Conservation (phyloP, 1,140 invertebrate species). For the Pseudomyrmex sp. region DNA sequence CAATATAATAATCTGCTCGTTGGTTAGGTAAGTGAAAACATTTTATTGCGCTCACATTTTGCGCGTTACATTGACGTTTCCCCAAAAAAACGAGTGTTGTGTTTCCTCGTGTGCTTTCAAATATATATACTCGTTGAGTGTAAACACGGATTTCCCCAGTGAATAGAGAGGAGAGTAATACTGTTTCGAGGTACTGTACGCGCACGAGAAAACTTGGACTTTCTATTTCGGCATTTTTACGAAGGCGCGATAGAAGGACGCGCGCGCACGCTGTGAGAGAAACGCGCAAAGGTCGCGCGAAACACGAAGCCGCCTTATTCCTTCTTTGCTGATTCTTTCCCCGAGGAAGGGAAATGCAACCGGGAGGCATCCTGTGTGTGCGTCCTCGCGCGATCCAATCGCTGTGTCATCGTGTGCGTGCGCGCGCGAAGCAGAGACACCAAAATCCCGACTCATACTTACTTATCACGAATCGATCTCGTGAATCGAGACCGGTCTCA, state of each 20-base stretch:
- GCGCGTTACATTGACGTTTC: neutral
- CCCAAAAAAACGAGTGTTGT: neutral
- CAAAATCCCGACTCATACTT: too few relatives aligned
- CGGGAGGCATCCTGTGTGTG: neutral
- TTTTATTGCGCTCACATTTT: neutral
- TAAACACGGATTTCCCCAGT: neutral
- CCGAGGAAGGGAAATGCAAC: neutral
- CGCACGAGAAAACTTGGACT: conserved; percentile 8
- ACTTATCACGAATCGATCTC: too few relatives aligned
- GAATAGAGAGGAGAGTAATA: conserved; percentile 9
- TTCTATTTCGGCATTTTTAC: conserved; percentile 72
- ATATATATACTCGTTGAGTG: too few relatives aligned
- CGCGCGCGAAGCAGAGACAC: too few relatives aligned
- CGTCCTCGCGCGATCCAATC: conserved; percentile 5
- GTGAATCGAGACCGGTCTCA: too few relatives aligned
- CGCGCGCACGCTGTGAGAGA: conserved; percentile 15
- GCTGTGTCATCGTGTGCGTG: too few relatives aligned
- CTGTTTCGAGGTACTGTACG: neutral
- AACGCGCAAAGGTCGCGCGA: conserved; percentile 56
- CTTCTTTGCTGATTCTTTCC: neutral
- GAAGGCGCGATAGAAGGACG: conserved; percentile 40
- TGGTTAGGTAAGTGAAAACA: conserved; percentile 54
- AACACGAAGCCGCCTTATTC: neutral
- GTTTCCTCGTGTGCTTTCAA: too few relatives aligned
- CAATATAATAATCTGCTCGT: conserved; percentile 14